Percentiles rank a stretch among this genome's conserved stretches.
These are phyloP conservation scores for Esox masquinongy DNA, from an alignment of 2,797 vertebrate genomes.

Conservation along the genomic window DNA sequence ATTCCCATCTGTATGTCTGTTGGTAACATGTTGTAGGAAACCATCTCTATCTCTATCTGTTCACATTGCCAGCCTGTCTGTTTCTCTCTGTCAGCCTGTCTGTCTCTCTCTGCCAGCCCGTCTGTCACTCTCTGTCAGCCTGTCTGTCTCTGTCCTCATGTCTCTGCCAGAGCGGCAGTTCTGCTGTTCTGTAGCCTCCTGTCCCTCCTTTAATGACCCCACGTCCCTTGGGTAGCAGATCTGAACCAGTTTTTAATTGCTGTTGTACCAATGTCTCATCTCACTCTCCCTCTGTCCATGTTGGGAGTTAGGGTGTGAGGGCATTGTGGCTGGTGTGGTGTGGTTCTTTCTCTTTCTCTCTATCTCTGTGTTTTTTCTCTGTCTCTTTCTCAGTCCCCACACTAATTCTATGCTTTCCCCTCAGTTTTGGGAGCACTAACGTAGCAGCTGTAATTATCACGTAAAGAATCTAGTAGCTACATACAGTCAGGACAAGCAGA, in stretches of 20 bases:
- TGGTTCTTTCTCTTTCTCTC: not conserved
- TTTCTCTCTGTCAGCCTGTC: too few relatives aligned
- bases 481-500: too few relatives aligned
- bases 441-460: not conserved
- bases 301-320: too few relatives aligned
- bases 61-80: too few relatives aligned
- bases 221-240: slow-evolving; percentile 6
- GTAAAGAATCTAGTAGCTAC: not conserved
- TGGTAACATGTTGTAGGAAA: too few relatives aligned
- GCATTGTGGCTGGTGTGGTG: too few relatives aligned
- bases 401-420: not conserved
- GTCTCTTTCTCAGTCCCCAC: slow-evolving; percentile 2
- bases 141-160: not conserved
- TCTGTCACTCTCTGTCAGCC: too few relatives aligned
- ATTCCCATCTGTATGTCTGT: not conserved
- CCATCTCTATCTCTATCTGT: not conserved
- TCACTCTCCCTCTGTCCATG: not conserved
- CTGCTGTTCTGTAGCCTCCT: not conserved
- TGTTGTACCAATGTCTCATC: not conserved
- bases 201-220: slow-evolving; percentile 12
- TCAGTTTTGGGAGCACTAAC: not conserved
- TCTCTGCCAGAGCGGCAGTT: not conserved
- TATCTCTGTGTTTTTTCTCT: slow-evolving; percentile 9
- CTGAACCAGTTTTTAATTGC: slow-evolving; percentile 9
- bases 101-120: too few relatives aligned